These are phyloP conservation scores for Heterochromis multidens DNA, from an alignment of 2,113 vertebrate genomes.

Conservation along the genomic window DNA sequence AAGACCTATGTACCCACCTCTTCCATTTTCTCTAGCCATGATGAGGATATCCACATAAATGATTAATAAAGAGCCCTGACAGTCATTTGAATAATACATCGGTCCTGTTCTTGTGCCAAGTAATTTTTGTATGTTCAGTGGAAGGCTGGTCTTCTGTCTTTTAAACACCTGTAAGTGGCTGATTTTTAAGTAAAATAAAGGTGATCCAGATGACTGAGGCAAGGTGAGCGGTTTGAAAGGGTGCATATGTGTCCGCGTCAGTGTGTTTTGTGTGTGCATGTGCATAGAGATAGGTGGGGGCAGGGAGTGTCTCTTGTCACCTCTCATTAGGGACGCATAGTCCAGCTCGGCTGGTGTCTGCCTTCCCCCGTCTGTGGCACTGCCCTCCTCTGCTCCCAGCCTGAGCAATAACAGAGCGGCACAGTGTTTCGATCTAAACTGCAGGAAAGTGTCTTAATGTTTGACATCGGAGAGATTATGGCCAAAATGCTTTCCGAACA, in stretches of 20 bases:
- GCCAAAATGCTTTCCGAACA: conserved; percentile 30
- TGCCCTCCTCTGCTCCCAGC: conserved; percentile 34
- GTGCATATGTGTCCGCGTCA: conserved; percentile 18
- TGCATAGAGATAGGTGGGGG: conserved; percentile 47
- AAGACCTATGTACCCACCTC: not conserved
- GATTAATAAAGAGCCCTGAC: conserved; percentile 62
- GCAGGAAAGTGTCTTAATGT: conserved; percentile 20
- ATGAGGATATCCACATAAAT: conserved; percentile 65
- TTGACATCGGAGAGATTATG: conserved; percentile 13
- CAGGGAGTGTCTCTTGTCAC: conserved; percentile 69
- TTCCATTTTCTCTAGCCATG: conserved; percentile 10
- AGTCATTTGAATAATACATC: conserved; percentile 69
- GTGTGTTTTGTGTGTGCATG: not conserved
- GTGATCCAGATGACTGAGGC: not conserved
- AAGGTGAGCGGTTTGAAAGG: conserved; percentile 40
- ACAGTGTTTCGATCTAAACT: conserved; percentile 19
- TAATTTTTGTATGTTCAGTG: conserved; percentile 33
- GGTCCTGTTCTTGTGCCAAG: conserved; percentile 24
- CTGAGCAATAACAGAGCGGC: conserved; percentile 15
- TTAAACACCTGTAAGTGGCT: conserved; percentile 1
- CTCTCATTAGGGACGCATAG: conserved; percentile 69
- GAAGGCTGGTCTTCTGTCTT: not conserved
- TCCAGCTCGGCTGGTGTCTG: conserved; percentile 52
- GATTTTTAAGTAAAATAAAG: conserved; percentile 26
- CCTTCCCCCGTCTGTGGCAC: conserved; percentile 31